phyloP scores from a whole-genome alignment of 2,888 invertebrate species.

The Mimumesa dahlbomi region DNA sequence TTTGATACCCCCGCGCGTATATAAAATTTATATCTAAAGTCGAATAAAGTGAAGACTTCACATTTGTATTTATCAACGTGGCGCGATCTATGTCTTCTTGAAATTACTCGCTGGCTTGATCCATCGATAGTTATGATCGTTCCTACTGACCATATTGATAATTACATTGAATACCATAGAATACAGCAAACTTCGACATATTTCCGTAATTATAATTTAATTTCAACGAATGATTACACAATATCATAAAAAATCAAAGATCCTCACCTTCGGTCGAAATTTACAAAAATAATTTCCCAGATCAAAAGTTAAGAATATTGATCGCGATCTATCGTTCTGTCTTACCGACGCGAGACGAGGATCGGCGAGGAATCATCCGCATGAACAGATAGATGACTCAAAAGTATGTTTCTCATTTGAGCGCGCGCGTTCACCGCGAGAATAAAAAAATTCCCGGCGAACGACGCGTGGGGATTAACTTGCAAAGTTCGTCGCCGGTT shows the following conservation, averaged over 20 bases:
- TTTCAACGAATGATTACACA: no score
- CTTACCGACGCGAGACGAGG: constrained; percentile 53
- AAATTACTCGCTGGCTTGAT: constrained; percentile 20
- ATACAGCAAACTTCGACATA: no score
- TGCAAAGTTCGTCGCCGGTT: neutral
- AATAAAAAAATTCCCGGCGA: neutral
- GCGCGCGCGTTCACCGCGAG: neutral
- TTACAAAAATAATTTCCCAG: no score
- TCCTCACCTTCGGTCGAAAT: no score
- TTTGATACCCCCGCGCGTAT: no score
- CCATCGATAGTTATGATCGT: constrained; percentile 17
- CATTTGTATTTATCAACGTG: constrained; percentile 9
- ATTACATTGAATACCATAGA: no score
- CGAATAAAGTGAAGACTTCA: no score
- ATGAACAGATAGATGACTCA: constrained; percentile 57
- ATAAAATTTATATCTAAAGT: no score
- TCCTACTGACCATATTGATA: no score
- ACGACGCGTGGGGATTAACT: neutral
- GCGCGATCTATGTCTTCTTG: constrained; percentile 41
- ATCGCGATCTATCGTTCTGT: constrained; percentile 24
- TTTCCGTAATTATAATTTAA: no score
- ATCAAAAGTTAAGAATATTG: no score
- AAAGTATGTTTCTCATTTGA: constrained; percentile 29
- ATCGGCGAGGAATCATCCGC: constrained; percentile 40
- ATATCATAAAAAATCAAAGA: no score